phyloP scores from a whole-genome alignment of 1,140 invertebrate genomes.

The Rhysida immarginata region DNA sequence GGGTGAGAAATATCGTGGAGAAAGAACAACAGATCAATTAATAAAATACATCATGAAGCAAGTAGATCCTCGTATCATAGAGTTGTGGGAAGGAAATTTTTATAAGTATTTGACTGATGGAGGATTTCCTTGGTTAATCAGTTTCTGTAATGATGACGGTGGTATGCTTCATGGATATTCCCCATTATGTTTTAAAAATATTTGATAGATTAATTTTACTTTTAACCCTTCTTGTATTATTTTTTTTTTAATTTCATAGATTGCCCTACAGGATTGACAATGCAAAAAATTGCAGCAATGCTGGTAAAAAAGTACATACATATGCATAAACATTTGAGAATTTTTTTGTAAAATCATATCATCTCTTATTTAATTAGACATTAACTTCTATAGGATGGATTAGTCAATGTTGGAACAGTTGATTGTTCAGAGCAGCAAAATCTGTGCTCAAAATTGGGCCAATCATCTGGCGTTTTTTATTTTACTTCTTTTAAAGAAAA shows the following conservation, averaged over 20 bases:
- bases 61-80: slow-evolving; percentile 23
- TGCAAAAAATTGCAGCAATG: slow-evolving; percentile 42
- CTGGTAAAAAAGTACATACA: slow-evolving; percentile 47
- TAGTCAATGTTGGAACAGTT: slow-evolving; percentile 39
- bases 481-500: too few relatives aligned
- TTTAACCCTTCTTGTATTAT: too few relatives aligned
- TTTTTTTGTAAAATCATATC: too few relatives aligned
- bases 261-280: slow-evolving; percentile 38
- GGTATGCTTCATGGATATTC: slow-evolving; percentile 24
- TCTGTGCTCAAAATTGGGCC: slow-evolving; percentile 34
- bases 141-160: slow-evolving; percentile 32
- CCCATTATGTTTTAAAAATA: too few relatives aligned
- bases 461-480: slow-evolving; percentile 33
- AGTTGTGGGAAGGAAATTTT: slow-evolving; percentile 24
- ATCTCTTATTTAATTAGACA: too few relatives aligned
- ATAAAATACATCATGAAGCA: slow-evolving; percentile 30
- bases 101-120: slow-evolving; percentile 16
- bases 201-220: too few relatives aligned
- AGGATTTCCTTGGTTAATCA: slow-evolving; percentile 31
- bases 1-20: slow-evolving; percentile 31
- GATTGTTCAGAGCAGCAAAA: slow-evolving; percentile 30
- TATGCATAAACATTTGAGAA: too few relatives aligned
- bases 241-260: slow-evolving; percentile 20
- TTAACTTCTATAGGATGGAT: slow-evolving; percentile 35
- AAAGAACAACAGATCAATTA: slow-evolving; percentile 26